These are phyloP conservation scores for Elegia similella DNA, from an alignment of 2,888 invertebrate species.

Conservation along the genomic window DNA sequence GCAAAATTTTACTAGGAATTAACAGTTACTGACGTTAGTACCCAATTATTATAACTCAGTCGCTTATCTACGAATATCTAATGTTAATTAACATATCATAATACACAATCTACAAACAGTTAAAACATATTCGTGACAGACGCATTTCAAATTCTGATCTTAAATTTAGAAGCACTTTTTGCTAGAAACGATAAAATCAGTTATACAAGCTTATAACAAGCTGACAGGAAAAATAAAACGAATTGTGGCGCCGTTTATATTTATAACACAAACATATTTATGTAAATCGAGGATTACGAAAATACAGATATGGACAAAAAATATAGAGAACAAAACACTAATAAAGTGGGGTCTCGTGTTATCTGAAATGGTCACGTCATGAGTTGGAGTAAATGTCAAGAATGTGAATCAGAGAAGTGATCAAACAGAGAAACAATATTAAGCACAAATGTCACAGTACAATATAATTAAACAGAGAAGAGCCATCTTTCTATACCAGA, in stretches of 20 bases:
- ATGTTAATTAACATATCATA: conserved; percentile 1
- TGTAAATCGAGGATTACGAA: conserved; percentile 5
- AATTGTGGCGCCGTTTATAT: not conserved
- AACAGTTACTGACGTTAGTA: not conserved
- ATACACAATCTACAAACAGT: conserved; percentile 1
- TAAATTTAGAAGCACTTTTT: not conserved
- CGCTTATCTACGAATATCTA: not conserved
- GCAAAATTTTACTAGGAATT: not conserved
- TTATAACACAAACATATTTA: not conserved
- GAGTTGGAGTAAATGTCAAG: not conserved
- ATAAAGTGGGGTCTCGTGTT: not conserved
- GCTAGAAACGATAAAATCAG: conserved; percentile 3
- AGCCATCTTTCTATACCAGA: too few relatives aligned
- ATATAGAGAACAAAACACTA: not conserved
- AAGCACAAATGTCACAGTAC: too few relatives aligned
- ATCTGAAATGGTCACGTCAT: not conserved
- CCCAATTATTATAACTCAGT: not conserved
- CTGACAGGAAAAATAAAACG: conserved; percentile 9
- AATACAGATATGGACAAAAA: not conserved
- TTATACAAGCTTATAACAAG: not conserved
- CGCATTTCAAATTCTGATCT: not conserved
- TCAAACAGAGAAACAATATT: too few relatives aligned
- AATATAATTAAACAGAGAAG: too few relatives aligned
- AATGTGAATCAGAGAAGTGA: too few relatives aligned
- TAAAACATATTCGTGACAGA: not conserved